Evolutionary conservation across 2,797 vertebrate genomes (phyloP), one percentile per base, ranked within the genome.

Genomic region (Octomys mimax): DNA sequence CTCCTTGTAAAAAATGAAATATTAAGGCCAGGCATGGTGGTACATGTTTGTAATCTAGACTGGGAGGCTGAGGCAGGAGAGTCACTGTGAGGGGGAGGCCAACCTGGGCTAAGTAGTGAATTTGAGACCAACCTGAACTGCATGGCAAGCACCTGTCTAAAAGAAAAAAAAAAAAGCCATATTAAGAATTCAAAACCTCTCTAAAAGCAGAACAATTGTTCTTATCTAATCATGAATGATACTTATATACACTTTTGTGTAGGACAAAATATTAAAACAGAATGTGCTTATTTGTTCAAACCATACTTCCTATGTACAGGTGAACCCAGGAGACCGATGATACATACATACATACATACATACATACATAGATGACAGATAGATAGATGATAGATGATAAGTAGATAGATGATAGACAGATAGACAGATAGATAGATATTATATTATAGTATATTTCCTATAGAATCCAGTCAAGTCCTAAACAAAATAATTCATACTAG

Each of bases 1-100:
- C 22, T 89, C 14, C 81, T 54, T n/a, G 39, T 42, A 68, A 92
- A 91, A 94, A 96, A 42, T 81, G 52, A 90, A 91, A 93, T 93
- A 31, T 42, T 28, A 77, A 77, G 11, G 39, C 26, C 26, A 49
- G 73, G 42, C 26, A 31, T 31, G 42, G 24, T 28, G 13, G 42
- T 13, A 31, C 13, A 18, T 16, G 21, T 46, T 46, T 49, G 42
- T 77, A 77, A 77, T 46, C 14, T 49, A 46, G 73, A 71, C 73
- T 49, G 13, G 73, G 42, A 77, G 73, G 42, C 6, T 18, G 42
- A 49, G 42, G 42, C 73, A 77, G 42, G 73, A 49, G 14, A 24
- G 28, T 49, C 26, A 8, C 26, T 0, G 1, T 49, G 26, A 77
- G 42, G 7, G 49, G 0, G 6, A 49, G 42, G 42, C 24, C 26